Evolutionary conservation across 2,797 vertebrate genomes (phyloP), one percentile per base, ranked within the genome.

Genomic region (Allobates femoralis): DNA sequence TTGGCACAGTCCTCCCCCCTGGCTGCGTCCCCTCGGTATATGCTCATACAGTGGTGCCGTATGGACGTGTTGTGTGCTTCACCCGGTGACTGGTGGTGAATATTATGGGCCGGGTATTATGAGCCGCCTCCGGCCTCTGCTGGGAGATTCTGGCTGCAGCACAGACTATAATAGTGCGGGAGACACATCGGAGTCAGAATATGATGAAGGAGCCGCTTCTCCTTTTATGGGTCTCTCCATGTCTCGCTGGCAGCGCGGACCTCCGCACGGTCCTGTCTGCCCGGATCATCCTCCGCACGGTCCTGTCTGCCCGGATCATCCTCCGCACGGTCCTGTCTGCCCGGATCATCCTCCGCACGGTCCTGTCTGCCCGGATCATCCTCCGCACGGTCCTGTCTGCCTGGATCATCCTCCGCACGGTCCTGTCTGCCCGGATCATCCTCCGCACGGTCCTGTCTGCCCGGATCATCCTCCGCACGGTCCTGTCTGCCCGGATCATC

Each of bases 181-280:
- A 34, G 66, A 67, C 66, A 67, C 30, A 32, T 34, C 34, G 66
- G 4, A 69, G 37, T 34, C 66, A 2, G 66, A n/a, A 69, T 51
- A 50, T 46, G 30, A 67, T 18, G 64, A 46, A 10, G 14, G 4
- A 50, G 26, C 12, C 3, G 53, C 21, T 76, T 53, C 46, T 76
- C 73, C 73, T 76, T 76, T 76, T 76, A 76, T 76, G 73, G 46
- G 2, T 50, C 71, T 50, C 71, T 76, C 19, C n/a, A 5, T 30
- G 50, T 19, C 46, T 71, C 41, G 11, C 46, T 26, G 71, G n/a
- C 41, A 19, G 37, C 1, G 19, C 37, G 3, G 41, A 16, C 46
- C 41, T 75, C 18, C 46, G 12, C 12, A 28, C 73, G 11, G 21
- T 62, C 21, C n/a, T 76, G 46, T 50, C 37, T 41, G 2, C 37